Conservation (phyloP, 1,140 invertebrate genomes). For the Atta texana region DNA sequence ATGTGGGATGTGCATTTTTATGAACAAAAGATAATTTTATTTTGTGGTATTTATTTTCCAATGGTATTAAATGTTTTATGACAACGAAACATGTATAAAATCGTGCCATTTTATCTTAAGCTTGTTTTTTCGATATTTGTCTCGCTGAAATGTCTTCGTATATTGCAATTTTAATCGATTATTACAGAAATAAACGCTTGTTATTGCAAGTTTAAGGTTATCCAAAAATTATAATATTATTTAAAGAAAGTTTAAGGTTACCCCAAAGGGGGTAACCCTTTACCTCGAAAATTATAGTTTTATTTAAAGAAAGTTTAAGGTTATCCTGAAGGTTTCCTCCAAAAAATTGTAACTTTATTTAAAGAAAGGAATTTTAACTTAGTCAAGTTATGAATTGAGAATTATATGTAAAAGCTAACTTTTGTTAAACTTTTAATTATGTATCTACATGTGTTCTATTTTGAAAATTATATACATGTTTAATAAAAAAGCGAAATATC, state of each 20-base stretch:
- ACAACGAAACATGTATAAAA: background rate
- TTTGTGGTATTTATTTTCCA: background rate
- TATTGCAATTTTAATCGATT: slow-evolving; percentile 8
- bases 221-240: background rate
- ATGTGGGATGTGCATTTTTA: background rate
- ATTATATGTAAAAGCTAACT: too few relatives aligned
- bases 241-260: background rate
- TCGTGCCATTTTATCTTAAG: slow-evolving; percentile 33
- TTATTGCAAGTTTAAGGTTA: background rate
- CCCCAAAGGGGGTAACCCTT: too few relatives aligned
- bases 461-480: background rate
- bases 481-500: background rate
- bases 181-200: background rate
- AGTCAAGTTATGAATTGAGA: background rate
- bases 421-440: too few relatives aligned
- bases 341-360: background rate
- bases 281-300: background rate
- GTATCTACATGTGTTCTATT: background rate
- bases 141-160: background rate
- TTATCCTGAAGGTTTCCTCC: too few relatives aligned
- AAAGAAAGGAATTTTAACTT: background rate
- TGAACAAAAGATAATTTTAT: slow-evolving; percentile 32
- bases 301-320: background rate
- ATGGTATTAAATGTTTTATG: slow-evolving; percentile 30
- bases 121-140: slow-evolving; percentile 32